Evolutionary conservation across 2,888 invertebrate genomes (phyloP).

Genomic region (Leptothorax acervorum): DNA sequence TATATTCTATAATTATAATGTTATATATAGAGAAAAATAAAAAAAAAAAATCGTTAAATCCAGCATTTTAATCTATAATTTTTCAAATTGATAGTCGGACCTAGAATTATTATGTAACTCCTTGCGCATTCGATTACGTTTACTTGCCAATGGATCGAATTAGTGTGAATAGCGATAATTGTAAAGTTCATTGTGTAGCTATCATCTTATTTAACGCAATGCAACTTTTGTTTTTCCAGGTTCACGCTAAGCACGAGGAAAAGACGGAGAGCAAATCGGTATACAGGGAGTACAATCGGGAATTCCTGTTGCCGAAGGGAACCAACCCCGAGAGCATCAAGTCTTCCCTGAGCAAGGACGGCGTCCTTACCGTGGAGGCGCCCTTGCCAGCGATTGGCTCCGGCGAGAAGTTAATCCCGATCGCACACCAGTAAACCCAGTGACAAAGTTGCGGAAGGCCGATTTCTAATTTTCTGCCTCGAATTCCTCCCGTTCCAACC

Average conservation of each 20-base stretch:
- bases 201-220: background rate
- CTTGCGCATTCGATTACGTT: background rate
- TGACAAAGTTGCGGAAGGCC: slow-evolving; percentile 45
- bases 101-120: background rate
- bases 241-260: slow-evolving; percentile 99
- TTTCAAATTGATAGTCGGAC: background rate
- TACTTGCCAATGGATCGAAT: background rate
- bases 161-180: background rate
- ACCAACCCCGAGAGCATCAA: slow-evolving; percentile 98
- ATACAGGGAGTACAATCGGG: slow-evolving; percentile 99
- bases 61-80: background rate
- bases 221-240: slow-evolving; percentile 88
- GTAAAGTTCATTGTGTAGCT: background rate
- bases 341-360: slow-evolving; percentile 98
- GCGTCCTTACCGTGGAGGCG: slow-evolving; percentile 98
- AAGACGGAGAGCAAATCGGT: slow-evolving; percentile 98
- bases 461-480: slow-evolving; percentile 46
- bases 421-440: slow-evolving; percentile 88
- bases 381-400: slow-evolving; percentile 95
- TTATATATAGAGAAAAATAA: background rate
- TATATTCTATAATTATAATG: background rate
- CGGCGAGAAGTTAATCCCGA: slow-evolving; percentile 94
- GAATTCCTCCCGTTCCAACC: slow-evolving; percentile 33
- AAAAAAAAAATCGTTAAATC: background rate
- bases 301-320: slow-evolving; percentile 98